phyloP scores from a whole-genome alignment of 2,113 vertebrate genomes.

The Oncorhynchus clarkii region DNA sequence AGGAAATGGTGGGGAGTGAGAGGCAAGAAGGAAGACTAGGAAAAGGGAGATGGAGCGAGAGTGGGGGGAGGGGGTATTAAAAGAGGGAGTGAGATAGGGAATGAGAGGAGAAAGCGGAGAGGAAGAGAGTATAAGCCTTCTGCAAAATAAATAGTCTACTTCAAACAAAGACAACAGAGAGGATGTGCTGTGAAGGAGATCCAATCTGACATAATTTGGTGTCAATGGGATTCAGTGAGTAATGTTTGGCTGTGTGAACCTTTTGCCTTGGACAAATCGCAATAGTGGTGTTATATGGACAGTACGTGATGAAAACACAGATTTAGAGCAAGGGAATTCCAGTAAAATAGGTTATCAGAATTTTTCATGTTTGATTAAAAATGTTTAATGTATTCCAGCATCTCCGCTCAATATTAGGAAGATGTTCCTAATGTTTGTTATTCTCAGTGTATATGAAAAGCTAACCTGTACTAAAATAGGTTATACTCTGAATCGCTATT shows the following conservation, averaged over 20 bases:
- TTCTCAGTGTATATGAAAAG: too few species aligned
- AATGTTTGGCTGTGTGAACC: background rate
- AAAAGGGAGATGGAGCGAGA: too few species aligned
- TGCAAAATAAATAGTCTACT: background rate
- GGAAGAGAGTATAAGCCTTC: background rate
- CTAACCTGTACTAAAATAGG: too few species aligned
- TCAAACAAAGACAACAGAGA: conserved; percentile 1
- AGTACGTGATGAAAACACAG: too few species aligned
- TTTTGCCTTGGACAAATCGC: background rate
- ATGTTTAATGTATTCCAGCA: too few species aligned
- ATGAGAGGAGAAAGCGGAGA: background rate
- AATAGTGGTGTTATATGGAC: background rate
- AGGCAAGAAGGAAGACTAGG: background rate
- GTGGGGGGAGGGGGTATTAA: background rate
- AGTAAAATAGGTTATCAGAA: too few species aligned
- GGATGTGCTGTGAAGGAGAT: conserved; percentile 1
- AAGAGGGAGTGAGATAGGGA: background rate
- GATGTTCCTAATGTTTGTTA: too few species aligned
- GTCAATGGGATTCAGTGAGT: background rate
- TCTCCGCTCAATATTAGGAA: too few species aligned
- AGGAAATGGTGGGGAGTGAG: background rate
- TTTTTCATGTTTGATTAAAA: too few species aligned
- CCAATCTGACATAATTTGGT: background rate
- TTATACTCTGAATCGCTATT: too few species aligned
- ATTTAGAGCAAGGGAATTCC: too few species aligned